Evolutionary conservation across 2,797 vertebrate species (phyloP), one percentile per base, ranked within the genome.

Genomic region (Craterocephalus amniculus): DNA sequence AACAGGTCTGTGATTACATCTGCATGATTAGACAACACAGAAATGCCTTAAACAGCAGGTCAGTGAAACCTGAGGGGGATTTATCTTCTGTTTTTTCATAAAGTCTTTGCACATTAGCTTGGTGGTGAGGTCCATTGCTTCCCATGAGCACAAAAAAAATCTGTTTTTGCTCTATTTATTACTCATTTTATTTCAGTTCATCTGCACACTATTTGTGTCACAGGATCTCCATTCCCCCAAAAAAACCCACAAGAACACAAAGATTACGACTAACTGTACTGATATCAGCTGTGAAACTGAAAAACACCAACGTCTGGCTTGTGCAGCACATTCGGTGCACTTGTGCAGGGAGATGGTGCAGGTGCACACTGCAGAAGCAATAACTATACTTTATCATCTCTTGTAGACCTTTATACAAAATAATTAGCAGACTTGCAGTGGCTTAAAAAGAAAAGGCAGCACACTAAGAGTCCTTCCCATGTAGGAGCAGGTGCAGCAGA

Each of bases 331-430:
- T 85, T 58, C 56, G 49, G 6, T 38, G 58, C 83, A 85, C 75
- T 74, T 80, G 86, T 79, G 74, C 31, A 51, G 34, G 49, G 26
- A 29, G 22, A 29, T 56, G 69, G 40, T 66, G 72, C 78, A 83
- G 74, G 70, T 83, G 79, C 64, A 48, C 62, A 63, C 56, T 58
- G 31, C 52, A 58, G 62, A 83, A 83, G 82, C 66, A 86, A 80
- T 71, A 69, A 67, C 52, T 68, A 68, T 22, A 72, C 78, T 83
- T 66, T 72, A 84, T 86, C 76, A 83, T 59, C 78, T 82, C 67
- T 66, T 70, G 72, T 63, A 63, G 58, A 68, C 34, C 68, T 76
- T 75, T 72, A 77, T 0, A 27, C 20, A 76, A 55, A 83, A 79
- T 58, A 81, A 87, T 84, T 86, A 86, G 62, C 63, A 55, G 60